Conservation (phyloP, 2,113 vertebrate genomes). For the Synchiropus splendidus region DNA sequence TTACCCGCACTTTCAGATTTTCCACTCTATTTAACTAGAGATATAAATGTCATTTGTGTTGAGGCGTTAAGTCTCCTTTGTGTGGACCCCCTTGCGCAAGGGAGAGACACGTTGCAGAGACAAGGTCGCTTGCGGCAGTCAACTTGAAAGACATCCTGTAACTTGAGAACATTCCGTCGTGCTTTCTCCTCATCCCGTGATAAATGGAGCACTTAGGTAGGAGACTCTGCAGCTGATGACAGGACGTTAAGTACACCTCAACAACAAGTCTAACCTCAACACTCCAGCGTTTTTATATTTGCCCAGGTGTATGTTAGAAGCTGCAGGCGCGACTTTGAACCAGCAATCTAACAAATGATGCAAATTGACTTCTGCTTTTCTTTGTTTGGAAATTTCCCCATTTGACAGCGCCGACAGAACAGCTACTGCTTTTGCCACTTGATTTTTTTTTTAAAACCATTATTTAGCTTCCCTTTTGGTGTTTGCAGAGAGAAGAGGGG, state of each 20-base stretch:
- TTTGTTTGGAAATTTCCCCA: constrained; percentile 45
- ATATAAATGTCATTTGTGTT: too few relatives aligned
- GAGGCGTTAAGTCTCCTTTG: not conserved
- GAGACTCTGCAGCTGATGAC: constrained; percentile 2
- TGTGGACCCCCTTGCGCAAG: constrained; percentile 8
- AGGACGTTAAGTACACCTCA: not conserved
- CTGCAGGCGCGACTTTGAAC: constrained; percentile 23
- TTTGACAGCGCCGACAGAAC: constrained; percentile 12
- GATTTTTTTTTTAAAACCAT: constrained; percentile 19
- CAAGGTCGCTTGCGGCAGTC: constrained; percentile 18
- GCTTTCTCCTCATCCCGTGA: constrained; percentile 3
- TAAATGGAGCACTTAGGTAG: not conserved
- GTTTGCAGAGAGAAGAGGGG: constrained; percentile 8
- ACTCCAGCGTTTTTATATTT: constrained; percentile 12
- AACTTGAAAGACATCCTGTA: constrained; percentile 18
- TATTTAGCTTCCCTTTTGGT: constrained; percentile 24
- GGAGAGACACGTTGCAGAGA: not conserved
- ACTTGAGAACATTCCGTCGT: constrained; percentile 14
- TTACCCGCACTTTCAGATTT: too few relatives aligned
- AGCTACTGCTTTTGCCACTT: constrained; percentile 52
- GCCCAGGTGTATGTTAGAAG: constrained; percentile 26
- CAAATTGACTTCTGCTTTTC: constrained; percentile 56
- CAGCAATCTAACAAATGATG: constrained; percentile 31
- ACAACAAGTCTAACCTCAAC: not conserved
- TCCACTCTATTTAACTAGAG: too few relatives aligned